Evolutionary conservation across 1,140 invertebrate species (phyloP), one percentile per base, ranked within the genome.

Genomic region (Drosophila tristis): DNA sequence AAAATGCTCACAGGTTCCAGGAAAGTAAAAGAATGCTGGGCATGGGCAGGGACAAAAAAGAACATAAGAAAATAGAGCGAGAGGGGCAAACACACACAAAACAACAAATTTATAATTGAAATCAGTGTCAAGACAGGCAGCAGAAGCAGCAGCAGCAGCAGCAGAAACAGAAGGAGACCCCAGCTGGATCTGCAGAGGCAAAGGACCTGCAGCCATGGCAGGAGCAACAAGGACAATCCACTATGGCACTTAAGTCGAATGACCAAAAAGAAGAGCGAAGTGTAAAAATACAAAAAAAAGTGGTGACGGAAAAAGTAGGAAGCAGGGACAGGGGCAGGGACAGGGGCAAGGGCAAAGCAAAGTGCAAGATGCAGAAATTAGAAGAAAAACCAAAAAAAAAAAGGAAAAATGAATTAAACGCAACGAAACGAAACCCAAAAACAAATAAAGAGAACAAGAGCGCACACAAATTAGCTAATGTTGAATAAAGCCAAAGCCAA

Each of bases 381-480:
- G 11, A 53, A 47, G 35, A 48, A 62, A 50, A 47, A 51, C 20
- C 15, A 31, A 20, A 26, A 39, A 9, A n/a, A n/a, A 47, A n/a
- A 47, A 25, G 25, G 11, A 39, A 54, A 13, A 43, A n/a, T 4
- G 44, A 9, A 31, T 11, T 15, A 4, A 26, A 20, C 39, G 16
- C 49, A 13, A 43, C 29, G 29, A 9, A 44, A 31, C 2, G 16
- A 11, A 43, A 47, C 39, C 5, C 6, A 9, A 47, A 59, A 15
- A 23, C 23, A 56, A 53, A 48, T 54, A 26, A 23, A 43, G 43
- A 44, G 54, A 35, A 39, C 35, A 44, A 49, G 57, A 65, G 42
- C 47, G 64, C 70, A 82, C 84, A 89, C 82, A 82, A 87, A 87
- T 87, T 87, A 87, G 79, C 82, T 82, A 89, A 87, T 89, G 82